Conservation (phyloP, 2,888 invertebrate genomes). For the Mythimna albipuncta region DNA sequence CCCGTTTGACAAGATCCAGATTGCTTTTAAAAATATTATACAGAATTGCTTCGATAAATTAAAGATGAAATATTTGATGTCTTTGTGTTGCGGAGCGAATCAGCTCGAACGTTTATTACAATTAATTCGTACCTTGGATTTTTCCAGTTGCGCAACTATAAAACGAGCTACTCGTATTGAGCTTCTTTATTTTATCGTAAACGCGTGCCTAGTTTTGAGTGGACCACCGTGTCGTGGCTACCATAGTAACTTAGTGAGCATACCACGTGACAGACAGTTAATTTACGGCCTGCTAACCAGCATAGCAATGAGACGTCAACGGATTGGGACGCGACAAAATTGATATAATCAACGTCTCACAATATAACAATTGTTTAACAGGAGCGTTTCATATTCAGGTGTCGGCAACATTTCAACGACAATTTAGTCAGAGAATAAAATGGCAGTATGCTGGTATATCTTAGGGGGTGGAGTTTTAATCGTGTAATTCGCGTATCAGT, state of each 20-base stretch:
- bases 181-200: conserved; percentile 52
- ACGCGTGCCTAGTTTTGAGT: conserved; percentile 63
- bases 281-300: conserved; percentile 78
- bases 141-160: conserved; percentile 57
- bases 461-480: conserved; percentile 14
- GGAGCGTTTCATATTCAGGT: conserved; percentile 62
- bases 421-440: conserved; percentile 11
- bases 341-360: conserved; percentile 74
- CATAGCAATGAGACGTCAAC: conserved; percentile 78
- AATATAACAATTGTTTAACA: conserved; percentile 74
- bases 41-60: conserved; percentile 42
- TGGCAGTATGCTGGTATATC: conserved; percentile 17
- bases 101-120: conserved; percentile 41
- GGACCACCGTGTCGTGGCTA: conserved; percentile 66
- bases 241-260: conserved; percentile 62
- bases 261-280: conserved; percentile 75
- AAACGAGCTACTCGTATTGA: conserved; percentile 45
- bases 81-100: conserved; percentile 28
- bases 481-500: conserved; percentile 51
- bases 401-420: conserved; percentile 64
- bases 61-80: conserved; percentile 30
- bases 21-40: conserved; percentile 51
- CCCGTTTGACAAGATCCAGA: conserved; percentile 39
- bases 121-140: conserved; percentile 47
- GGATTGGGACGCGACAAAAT: conserved; percentile 68